Evolutionary conservation across 2,113 vertebrate genomes (phyloP).

Genomic region (Nothocercus julius): DNA sequence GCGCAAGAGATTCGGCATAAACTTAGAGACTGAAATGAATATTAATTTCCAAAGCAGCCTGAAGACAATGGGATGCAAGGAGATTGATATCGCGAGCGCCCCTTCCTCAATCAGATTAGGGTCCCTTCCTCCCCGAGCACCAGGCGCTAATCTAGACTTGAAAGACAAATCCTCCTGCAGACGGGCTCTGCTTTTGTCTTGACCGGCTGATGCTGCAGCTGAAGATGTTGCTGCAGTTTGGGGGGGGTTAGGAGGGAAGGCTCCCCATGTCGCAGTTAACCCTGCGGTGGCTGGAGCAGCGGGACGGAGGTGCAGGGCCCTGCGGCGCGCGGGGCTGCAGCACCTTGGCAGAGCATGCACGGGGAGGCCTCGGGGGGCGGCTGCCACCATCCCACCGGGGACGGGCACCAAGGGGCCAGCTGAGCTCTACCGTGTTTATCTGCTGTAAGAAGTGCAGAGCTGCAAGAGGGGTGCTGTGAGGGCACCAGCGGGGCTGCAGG

Average conservation of each 20-base stretch:
- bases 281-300: not conserved
- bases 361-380: too few species aligned
- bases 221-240: not conserved
- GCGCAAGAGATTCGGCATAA: not conserved
- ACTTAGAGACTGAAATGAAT: constrained; percentile 14
- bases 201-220: constrained; percentile 19
- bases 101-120: constrained; percentile 53
- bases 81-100: constrained; percentile 41
- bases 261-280: not conserved
- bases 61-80: constrained; percentile 57
- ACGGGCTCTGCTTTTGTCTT: constrained; percentile 53
- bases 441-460: too few species aligned
- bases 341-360: too few species aligned
- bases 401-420: too few species aligned
- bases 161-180: constrained; percentile 54
- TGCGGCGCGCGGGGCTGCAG: not conserved
- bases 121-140: constrained; percentile 53
- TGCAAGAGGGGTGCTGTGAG: too few species aligned
- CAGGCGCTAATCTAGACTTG: constrained; percentile 44
- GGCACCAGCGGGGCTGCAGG: too few species aligned
- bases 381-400: too few species aligned
- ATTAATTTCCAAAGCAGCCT: constrained; percentile 62
- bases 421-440: too few species aligned
- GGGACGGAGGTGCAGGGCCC: rapidly evolving
- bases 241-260: not conserved